Evolutionary conservation across 2,888 invertebrate genomes (phyloP).

Genomic region (Dusona sp.): DNA sequence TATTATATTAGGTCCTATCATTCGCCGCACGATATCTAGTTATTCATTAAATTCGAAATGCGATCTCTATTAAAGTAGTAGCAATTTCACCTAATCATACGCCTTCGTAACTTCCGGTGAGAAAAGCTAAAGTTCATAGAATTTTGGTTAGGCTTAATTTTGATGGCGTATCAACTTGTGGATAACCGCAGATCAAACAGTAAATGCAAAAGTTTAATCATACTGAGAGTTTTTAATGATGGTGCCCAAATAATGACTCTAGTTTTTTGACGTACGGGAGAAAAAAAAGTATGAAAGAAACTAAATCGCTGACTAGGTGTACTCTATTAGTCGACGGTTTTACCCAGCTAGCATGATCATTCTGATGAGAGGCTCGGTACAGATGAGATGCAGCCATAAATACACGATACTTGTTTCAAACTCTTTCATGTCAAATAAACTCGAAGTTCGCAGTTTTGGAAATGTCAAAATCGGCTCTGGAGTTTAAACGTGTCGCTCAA

Average conservation of each 20-base stretch:
- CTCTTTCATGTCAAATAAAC: background rate
- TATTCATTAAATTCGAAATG: background rate
- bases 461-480: background rate
- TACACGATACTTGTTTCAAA: background rate
- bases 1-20: background rate
- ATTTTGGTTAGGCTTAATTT: background rate
- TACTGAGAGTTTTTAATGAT: background rate
- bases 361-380: conserved; percentile 37
- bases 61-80: background rate
- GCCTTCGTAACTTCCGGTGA: background rate
- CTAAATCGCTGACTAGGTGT: conserved; percentile 2
- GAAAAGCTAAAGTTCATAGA: background rate
- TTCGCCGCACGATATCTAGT: background rate
- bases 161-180: background rate
- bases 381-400: conserved; percentile 30
- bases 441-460: background rate
- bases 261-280: background rate
- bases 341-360: conserved; percentile 36
- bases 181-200: background rate
- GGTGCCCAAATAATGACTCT: background rate
- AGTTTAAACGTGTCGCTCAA: background rate
- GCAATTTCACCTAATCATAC: background rate
- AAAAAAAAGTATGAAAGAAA: background rate
- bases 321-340: conserved; percentile 35
- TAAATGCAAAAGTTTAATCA: conserved; percentile 14